Conservation (phyloP, 2,888 invertebrate species). For the Ptychoptera albimana region DNA sequence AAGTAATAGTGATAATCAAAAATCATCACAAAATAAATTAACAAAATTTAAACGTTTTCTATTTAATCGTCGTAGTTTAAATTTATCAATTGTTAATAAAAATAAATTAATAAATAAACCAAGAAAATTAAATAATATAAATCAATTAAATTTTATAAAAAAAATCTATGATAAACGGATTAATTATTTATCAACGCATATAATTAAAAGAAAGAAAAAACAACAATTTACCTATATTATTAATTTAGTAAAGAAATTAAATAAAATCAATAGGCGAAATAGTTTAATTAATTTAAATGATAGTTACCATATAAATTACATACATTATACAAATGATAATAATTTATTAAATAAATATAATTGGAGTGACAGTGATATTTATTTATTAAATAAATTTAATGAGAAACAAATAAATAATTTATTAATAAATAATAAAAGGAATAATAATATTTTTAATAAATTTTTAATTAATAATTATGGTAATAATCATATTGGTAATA, state of each 20-base stretch:
- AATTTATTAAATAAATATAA: neutral
- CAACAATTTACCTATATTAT: neutral
- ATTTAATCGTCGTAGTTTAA: conserved; percentile 1
- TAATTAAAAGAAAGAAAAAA: neutral
- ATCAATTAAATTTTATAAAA: neutral
- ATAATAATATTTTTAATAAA: neutral
- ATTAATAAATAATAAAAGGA: neutral
- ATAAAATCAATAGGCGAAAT: neutral
- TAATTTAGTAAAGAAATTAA: neutral
- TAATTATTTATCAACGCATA: neutral
- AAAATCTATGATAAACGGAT: neutral
- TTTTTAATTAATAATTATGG: neutral
- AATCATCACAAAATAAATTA: neutral
- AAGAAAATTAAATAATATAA: neutral
- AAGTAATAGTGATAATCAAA: neutral
- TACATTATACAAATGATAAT: neutral
- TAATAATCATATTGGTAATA: neutral
- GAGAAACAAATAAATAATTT: neutral
- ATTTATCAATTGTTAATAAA: conserved; percentile 1
- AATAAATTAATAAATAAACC: neutral
- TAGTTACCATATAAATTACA: too few relatives aligned
- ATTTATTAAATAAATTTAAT: neutral
- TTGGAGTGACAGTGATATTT: neutral
- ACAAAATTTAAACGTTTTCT: conserved; percentile 5
- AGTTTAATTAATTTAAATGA: neutral